A percentile compares a stretch with the other conserved stretches of the same genome.
Evolutionary conservation across 1,140 invertebrate genomes (phyloP).

Genomic region (Holcopasites calliopsidis): DNA sequence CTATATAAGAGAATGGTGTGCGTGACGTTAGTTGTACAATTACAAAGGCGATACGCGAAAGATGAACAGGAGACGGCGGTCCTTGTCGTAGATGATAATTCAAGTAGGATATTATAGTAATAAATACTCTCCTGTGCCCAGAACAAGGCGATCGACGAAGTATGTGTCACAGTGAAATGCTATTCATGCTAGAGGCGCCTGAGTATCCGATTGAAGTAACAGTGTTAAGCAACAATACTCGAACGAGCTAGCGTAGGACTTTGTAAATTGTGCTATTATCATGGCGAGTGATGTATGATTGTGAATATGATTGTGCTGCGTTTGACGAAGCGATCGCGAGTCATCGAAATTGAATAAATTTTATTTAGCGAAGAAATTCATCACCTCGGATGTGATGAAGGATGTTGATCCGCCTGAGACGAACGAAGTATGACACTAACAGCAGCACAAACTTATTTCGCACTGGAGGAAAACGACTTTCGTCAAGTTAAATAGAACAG

Average conservation of each 20-base stretch:
- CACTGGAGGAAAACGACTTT: neutral
- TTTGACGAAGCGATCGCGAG: conserved; percentile 1
- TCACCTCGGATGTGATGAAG: too few relatives aligned
- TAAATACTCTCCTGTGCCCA: conserved; percentile 1
- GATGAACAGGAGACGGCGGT: conserved; percentile 49
- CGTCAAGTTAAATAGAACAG: neutral
- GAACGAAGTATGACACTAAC: neutral
- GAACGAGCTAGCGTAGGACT: conserved; percentile 19
- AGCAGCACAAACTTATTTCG: conserved; percentile 35
- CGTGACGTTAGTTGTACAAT: conserved; percentile 45
- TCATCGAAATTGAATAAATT: conserved; percentile 11
- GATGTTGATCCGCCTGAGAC: too few relatives aligned
- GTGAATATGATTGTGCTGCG: conserved; percentile 42
- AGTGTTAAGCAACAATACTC: conserved; percentile 14
- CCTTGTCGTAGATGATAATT: conserved; percentile 11
- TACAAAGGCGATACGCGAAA: conserved; percentile 23
- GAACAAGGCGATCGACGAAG: neutral
- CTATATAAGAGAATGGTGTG: conserved; percentile 34
- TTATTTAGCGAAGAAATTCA: neutral
- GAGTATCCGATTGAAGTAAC: conserved; percentile 1
- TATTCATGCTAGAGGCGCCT: conserved; percentile 6
- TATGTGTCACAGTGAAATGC: neutral
- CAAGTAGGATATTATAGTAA: neutral
- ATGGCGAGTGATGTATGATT: conserved; percentile 10
- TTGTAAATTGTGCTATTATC: conserved; percentile 36